These are phyloP conservation scores for Pachycephala philippinensis DNA, from an alignment of 2,113 vertebrate genomes.

Conservation along the genomic window DNA sequence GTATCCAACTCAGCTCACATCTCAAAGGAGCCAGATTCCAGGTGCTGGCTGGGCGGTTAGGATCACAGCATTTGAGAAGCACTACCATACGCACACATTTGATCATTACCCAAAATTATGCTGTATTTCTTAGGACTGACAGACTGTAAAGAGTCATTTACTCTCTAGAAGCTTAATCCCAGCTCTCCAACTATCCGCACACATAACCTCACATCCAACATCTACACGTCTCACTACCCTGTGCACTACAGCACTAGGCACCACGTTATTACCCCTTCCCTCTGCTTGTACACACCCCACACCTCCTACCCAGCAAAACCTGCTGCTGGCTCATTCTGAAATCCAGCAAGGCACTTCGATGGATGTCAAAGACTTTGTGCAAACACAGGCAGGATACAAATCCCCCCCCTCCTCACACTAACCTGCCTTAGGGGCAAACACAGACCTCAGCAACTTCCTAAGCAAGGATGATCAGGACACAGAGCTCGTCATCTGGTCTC, in stretches of 20 bases:
- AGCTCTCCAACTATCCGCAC: background rate
- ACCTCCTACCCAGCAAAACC: background rate
- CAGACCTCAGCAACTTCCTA: background rate
- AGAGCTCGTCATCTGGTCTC: background rate
- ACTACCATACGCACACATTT: background rate
- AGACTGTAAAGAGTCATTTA: background rate
- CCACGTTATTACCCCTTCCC: accelerated
- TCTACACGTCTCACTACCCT: background rate
- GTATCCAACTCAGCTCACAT: background rate
- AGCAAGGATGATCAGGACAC: background rate
- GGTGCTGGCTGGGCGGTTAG: background rate
- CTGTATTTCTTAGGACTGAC: background rate
- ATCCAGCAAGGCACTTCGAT: conserved; percentile 49
- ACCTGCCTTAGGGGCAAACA: background rate
- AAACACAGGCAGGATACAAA: background rate
- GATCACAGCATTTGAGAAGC: background rate
- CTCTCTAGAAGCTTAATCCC: background rate
- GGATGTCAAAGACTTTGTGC: background rate
- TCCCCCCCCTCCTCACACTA: background rate
- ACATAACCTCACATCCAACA: background rate
- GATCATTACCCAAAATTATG: background rate
- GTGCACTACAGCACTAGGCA: background rate
- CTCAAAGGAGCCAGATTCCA: background rate
- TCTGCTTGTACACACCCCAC: background rate
- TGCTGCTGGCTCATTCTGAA: conserved; percentile 29